phyloP scores from a whole-genome alignment of 2,888 invertebrate species.

The Pachymerium ferrugineum region DNA sequence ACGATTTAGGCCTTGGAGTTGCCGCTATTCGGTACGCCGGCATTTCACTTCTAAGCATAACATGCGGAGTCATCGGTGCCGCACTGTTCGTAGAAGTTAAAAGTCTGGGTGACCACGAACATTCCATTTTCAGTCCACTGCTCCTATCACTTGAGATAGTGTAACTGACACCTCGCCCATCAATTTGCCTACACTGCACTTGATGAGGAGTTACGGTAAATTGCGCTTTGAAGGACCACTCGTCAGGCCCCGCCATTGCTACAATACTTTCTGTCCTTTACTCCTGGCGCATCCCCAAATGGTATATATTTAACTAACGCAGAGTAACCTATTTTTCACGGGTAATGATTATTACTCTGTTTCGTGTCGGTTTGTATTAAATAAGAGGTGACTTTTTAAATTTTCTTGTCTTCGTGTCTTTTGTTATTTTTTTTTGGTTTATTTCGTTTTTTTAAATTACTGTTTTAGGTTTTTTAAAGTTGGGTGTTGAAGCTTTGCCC shows the following conservation, averaged over 20 bases:
- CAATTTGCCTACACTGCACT: neutral
- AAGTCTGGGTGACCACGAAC: conserved; percentile 29
- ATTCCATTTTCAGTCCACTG: conserved; percentile 20
- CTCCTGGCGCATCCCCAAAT: conserved; percentile 9
- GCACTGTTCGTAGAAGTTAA: neutral
- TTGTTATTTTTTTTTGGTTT: neutral
- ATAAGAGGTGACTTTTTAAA: too few relatives aligned
- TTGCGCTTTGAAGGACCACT: conserved; percentile 37
- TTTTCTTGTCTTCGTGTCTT: too few relatives aligned
- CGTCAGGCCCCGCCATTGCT: conserved; percentile 30
- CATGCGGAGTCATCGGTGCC: neutral
- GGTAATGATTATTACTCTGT: neutral
- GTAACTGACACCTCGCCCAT: neutral
- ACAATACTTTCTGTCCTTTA: conserved; percentile 22
- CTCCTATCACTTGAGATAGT: neutral
- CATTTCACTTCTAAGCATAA: neutral
- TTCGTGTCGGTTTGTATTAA: neutral
- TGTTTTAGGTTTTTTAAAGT: neutral
- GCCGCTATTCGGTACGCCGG: neutral
- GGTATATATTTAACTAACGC: too few relatives aligned
- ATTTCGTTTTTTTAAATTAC: neutral
- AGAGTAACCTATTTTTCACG: neutral
- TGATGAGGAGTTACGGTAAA: conserved; percentile 30
- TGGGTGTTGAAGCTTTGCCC: neutral
- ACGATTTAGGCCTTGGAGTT: conserved; percentile 29